phyloP scores from a whole-genome alignment of 2,888 invertebrate species.

The Trichopoda pennipes region DNA sequence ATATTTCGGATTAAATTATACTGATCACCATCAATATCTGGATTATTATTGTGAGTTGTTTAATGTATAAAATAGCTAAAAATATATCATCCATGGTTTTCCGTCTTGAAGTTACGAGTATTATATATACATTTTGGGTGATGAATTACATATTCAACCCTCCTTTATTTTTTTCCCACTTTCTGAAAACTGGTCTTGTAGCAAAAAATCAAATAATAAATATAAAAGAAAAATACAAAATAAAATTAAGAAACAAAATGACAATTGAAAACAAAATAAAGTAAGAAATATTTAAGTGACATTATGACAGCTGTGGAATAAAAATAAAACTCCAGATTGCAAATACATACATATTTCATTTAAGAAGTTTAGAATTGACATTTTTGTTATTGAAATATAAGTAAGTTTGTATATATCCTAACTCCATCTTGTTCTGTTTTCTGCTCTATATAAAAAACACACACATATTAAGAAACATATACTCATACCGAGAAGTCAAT shows the following conservation, averaged over 20 bases:
- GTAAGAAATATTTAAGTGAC: conserved; percentile 31
- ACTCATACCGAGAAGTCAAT: not conserved
- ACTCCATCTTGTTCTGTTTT: not conserved
- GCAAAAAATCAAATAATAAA: conserved; percentile 18
- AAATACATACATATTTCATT: conserved; percentile 6
- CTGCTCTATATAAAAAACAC: not conserved
- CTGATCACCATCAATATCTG: too few species aligned
- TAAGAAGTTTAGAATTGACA: conserved; percentile 48
- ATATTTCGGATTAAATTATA: too few species aligned
- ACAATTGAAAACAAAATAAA: not conserved
- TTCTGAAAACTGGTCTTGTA: not conserved
- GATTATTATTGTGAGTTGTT: too few species aligned
- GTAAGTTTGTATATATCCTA: conserved; percentile 23
- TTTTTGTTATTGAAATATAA: conserved; percentile 20
- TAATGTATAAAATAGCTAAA: too few species aligned
- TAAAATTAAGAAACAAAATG: too few species aligned
- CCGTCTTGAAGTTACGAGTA: too few species aligned
- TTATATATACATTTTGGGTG: too few species aligned
- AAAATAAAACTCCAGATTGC: conserved; percentile 25
- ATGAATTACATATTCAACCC: not conserved
- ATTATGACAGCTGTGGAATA: conserved; percentile 33
- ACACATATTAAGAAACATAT: not conserved
- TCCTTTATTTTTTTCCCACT: not conserved
- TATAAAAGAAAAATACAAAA: not conserved
- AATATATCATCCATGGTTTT: too few species aligned